phyloP scores from a whole-genome alignment of 2,888 invertebrate species.

The Noctua comes region DNA sequence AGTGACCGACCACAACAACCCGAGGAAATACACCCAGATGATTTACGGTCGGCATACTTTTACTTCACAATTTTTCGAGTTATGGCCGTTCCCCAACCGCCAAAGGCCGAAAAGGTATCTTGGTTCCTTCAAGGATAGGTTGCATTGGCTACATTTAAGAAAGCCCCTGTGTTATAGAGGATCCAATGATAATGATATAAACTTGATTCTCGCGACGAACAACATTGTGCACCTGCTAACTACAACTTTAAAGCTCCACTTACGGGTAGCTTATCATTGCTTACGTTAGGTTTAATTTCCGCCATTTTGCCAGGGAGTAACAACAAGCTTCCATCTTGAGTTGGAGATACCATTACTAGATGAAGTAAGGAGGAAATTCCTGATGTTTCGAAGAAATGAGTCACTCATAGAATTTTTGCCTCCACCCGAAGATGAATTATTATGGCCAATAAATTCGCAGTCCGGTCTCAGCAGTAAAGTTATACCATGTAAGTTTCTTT shows the following conservation, averaged over 20 bases:
- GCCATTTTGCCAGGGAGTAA: conserved; percentile 74
- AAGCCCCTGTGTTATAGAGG: background rate
- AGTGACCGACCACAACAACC: conserved; percentile 74
- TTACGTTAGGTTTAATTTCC: background rate
- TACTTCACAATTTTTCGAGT: conserved; percentile 87
- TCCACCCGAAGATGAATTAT: conserved; percentile 79
- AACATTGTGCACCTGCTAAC: background rate
- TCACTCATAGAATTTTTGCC: conserved; percentile 81
- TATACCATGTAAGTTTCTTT: conserved; percentile 18
- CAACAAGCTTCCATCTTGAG: conserved; percentile 88
- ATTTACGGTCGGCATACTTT: conserved; percentile 83
- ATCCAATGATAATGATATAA: background rate
- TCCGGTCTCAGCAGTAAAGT: conserved; percentile 9
- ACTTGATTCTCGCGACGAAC: background rate
- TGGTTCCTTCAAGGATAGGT: background rate
- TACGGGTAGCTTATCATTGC: background rate
- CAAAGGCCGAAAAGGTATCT: conserved; percentile 86
- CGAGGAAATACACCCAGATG: conserved; percentile 80
- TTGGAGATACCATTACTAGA: conserved; percentile 90
- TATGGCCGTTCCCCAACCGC: conserved; percentile 89
- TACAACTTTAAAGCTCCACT: background rate
- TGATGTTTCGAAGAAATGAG: conserved; percentile 81
- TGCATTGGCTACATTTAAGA: background rate
- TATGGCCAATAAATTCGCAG: conserved; percentile 47
- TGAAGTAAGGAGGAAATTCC: conserved; percentile 79